Conservation (phyloP, 2,797 vertebrate genomes). For the Myotis planiceps region DNA sequence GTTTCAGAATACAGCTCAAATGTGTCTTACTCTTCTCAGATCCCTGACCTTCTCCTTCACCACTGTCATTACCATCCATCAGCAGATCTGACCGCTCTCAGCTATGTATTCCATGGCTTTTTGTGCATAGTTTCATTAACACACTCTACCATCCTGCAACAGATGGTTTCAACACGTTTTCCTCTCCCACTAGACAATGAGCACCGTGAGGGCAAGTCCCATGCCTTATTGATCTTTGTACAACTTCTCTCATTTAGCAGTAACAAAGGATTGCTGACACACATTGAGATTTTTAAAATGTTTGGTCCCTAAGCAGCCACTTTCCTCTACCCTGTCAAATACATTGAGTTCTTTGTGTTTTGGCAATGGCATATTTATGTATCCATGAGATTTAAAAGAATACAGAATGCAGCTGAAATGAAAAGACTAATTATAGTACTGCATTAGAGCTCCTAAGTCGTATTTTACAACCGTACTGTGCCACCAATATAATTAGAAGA, state of each 20-base stretch:
- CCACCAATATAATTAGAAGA: constrained; percentile 67
- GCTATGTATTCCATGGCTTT: background rate
- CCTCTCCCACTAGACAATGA: background rate
- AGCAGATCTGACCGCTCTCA: background rate
- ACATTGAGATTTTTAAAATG: constrained; percentile 22
- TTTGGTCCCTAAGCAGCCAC: background rate
- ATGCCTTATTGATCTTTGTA: background rate
- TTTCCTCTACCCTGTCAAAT: constrained; percentile 20
- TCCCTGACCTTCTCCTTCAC: background rate
- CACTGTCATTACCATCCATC: background rate
- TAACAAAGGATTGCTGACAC: background rate
- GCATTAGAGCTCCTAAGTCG: constrained; percentile 58
- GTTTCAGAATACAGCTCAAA: background rate
- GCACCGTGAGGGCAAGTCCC: background rate
- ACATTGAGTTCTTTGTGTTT: background rate
- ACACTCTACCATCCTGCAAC: background rate
- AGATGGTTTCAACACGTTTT: background rate
- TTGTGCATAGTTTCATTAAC: background rate
- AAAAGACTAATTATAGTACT: constrained; percentile 62
- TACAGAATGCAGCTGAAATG: constrained; percentile 46
- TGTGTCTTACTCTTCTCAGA: background rate
- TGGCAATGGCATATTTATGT: constrained; percentile 50
- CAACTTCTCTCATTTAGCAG: background rate
- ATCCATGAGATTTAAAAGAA: constrained; percentile 53
- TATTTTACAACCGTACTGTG: constrained; percentile 47